Evolutionary conservation across 1,140 invertebrate species (phyloP), one percentile per base, ranked within the genome.

Genomic region (Sinella curviseta): DNA sequence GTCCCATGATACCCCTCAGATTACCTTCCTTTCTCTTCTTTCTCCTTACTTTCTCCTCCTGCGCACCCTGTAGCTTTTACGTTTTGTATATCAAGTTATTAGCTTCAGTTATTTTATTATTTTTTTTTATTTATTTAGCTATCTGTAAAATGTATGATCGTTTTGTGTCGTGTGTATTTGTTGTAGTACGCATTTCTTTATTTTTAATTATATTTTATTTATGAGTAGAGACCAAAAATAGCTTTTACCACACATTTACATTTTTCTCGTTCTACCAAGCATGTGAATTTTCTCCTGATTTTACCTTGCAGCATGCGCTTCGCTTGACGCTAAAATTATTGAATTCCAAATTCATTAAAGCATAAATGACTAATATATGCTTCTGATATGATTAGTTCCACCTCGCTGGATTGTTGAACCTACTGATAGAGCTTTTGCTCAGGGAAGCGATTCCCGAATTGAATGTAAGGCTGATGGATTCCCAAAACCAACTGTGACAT

Each of bases 401-500:
- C 96, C 97, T 80, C 93, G 95, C 86, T 99, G 97, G 96, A 96
- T 97, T 86, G 90, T 96, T 84, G 95, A 97, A 87, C 97, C 97
- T 26, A 94, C 94, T 84, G 95, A 98, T 86, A 95, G 97, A 88
- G 95, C 94, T 86, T 97, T 97, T 88, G 95, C 95, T 83, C 94
- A 97, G 88, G 94, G 78, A 8, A 74, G 74, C 57, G 94, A 95
- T 87, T 95, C 95, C 78, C 92, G 94, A 86, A 92, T 97, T 83
- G 95, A 97, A 90, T 98, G 96, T 88, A 96, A 96, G 90, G 95
- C 95, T 85, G 94, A 96, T 88, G 96, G 97, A 81, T 97, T 96
- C 87, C 97, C 96, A 33, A 93, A 94, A 88, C 96, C 96, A 75
- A 91, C 92, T 85, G 94, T 97, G 20, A 94, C 94, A 82, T 98